Base-by-base conservation (phyloP, 2,888 invertebrate species). In the Cacoxenus indagator region DNA sequence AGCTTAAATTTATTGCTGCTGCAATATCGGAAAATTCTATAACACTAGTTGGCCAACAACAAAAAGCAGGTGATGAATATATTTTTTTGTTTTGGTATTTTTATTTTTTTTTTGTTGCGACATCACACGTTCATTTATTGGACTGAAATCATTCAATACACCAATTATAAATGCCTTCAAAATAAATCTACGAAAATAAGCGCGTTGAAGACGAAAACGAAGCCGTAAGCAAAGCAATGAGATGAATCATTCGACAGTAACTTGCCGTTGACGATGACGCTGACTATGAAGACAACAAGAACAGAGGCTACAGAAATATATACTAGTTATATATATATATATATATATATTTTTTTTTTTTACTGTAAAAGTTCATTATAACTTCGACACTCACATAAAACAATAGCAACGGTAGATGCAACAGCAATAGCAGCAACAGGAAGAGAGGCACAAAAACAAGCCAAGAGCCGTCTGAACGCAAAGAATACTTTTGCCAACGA, bases 291-390 rank as follows among this genome's bases (percentile, higher is more conserved):
- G n/a, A n/a, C n/a, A n/a, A n/a, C n/a, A n/a, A n/a, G n/a, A n/a
- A n/a, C n/a, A n/a, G n/a, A n/a, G n/a, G n/a, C n/a, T n/a, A n/a
- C n/a, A n/a, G n/a, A n/a, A n/a, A n/a, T n/a, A n/a, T n/a, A n/a
- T n/a, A n/a, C n/a, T n/a, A n/a, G n/a, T n/a, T n/a, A n/a, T n/a
- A n/a, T n/a, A n/a, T n/a, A n/a, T n/a, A n/a, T n/a, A n/a, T n/a
- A n/a, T n/a, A n/a, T n/a, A n/a, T n/a, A n/a, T n/a, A n/a, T n/a
- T n/a, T n/a, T n/a, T n/a, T 51, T 51, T 26, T 43, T 46, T 64
- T 43, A 79, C 78, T 78, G 82, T 74, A 79, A 75, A 79, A 76
- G 78, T 80, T 75, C 76, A 78, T 75, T 75, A 74, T 73, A 71
- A 6, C 51, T 14, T 31, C 51, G 37, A 45, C 48, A 69, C 8